Conservation (phyloP, 2,888 invertebrate species). For the Thysanoteuthis rhombus region DNA sequence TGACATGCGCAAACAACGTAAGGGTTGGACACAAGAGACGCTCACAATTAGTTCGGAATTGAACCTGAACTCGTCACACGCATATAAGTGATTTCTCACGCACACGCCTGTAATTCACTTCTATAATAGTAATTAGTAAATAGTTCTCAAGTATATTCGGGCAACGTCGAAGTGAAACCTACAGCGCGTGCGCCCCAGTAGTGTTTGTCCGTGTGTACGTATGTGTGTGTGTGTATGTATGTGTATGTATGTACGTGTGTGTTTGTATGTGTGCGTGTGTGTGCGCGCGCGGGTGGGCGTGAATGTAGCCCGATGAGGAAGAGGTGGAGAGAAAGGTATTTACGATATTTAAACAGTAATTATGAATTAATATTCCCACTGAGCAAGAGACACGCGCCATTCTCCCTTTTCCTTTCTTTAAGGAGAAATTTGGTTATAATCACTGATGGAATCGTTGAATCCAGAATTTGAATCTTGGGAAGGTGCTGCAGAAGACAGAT, state of each 20-base stretch:
- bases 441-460: no score
- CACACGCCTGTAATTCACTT: background rate
- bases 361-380: background rate
- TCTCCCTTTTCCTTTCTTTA: background rate
- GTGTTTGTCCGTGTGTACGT: no score
- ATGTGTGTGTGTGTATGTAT: no score
- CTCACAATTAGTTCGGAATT: background rate
- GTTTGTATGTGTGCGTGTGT: background rate
- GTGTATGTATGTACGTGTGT: background rate
- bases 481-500: no score
- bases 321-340: background rate
- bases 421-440: no score
- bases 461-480: no score
- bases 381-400: background rate
- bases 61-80: background rate
- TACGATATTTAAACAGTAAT: background rate
- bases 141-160: background rate
- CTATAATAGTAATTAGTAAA: background rate
- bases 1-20: background rate
- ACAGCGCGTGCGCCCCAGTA: no score
- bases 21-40: background rate
- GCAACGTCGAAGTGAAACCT: background rate
- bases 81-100: background rate
- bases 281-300: background rate
- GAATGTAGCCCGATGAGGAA: background rate